A percentile compares a stretch with the other conserved stretches of the same genome.
Conservation (phyloP, 2,113 vertebrate species). For the Neogale vison region DNA sequence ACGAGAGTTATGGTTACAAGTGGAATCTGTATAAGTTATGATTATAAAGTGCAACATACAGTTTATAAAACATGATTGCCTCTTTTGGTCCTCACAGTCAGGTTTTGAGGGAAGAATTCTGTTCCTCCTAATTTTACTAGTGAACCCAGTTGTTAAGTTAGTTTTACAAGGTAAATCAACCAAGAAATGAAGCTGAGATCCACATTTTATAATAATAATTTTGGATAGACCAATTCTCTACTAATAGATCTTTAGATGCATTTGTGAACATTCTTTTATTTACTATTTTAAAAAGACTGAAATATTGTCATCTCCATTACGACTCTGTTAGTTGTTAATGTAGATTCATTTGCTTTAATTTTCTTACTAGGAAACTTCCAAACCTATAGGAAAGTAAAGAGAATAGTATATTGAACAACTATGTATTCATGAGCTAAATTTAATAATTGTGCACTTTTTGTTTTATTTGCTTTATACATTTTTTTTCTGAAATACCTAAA, state of each 20-base stretch:
- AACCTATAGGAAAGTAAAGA: background rate
- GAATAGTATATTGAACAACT: background rate
- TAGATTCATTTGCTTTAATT: background rate
- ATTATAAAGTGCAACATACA: background rate
- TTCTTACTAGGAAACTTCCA: conserved; percentile 32
- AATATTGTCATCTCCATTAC: background rate
- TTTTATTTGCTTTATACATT: background rate
- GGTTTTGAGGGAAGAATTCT: background rate
- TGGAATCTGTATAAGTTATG: background rate
- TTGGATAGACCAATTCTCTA: conserved; percentile 31
- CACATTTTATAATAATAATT: conserved; percentile 35
- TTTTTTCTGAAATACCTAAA: conserved; percentile 46
- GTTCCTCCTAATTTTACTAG: background rate
- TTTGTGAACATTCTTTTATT: conserved; percentile 19
- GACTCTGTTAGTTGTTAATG: background rate
- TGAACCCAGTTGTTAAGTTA: conserved; percentile 1
- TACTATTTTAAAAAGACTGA: conserved; percentile 8
- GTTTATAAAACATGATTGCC: background rate
- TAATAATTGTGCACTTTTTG: background rate
- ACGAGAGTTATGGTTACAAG: background rate
- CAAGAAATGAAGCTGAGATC: conserved; percentile 16
- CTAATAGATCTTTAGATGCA: background rate
- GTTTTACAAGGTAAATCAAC: conserved; percentile 22
- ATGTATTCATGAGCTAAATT: background rate
- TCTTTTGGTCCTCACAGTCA: background rate